Evolutionary conservation across 2,888 invertebrate species (phyloP).

Genomic region (Diadromus collaris): DNA sequence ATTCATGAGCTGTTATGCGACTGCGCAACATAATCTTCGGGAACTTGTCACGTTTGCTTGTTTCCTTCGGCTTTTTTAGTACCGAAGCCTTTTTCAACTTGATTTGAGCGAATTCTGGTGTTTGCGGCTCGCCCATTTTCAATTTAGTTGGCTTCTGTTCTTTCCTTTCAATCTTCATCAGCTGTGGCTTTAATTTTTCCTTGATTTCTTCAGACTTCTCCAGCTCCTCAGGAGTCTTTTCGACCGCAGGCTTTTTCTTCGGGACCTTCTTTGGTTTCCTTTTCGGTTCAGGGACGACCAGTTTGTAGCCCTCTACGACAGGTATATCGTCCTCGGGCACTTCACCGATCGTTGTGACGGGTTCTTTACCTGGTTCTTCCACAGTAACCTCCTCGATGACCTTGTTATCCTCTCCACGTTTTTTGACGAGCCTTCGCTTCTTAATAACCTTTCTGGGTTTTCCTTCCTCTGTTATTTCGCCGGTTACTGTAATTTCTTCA

Average conservation of each 20-base stretch:
- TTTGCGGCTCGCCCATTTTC: conserved; percentile 82
- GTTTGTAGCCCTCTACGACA: conserved; percentile 57
- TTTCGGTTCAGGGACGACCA: conserved; percentile 59
- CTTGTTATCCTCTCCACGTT: conserved; percentile 63
- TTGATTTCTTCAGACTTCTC: conserved; percentile 64
- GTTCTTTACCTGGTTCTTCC: conserved; percentile 71
- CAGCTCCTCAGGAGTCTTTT: conserved; percentile 53
- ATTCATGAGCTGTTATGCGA: conserved; percentile 78
- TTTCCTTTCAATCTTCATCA: conserved; percentile 83
- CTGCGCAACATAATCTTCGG: conserved; percentile 81
- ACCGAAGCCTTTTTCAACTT: conserved; percentile 84
- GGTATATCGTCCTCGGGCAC: conserved; percentile 65
- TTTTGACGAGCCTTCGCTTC: conserved; percentile 64
- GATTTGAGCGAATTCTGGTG: conserved; percentile 84
- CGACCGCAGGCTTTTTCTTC: conserved; percentile 73
- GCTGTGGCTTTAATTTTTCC: conserved; percentile 69
- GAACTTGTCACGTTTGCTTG: conserved; percentile 75
- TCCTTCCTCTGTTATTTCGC: conserved; percentile 76
- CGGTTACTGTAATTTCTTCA: conserved; percentile 77
- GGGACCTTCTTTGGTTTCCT: conserved; percentile 61
- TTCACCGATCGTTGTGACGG: conserved; percentile 67
- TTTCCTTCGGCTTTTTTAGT: conserved; percentile 72
- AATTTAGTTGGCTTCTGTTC: conserved; percentile 83
- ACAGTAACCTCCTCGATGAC: conserved; percentile 78
- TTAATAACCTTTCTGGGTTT: conserved; percentile 67